Conservation (phyloP, 1,140 invertebrate genomes). For the Cherax destructor region DNA sequence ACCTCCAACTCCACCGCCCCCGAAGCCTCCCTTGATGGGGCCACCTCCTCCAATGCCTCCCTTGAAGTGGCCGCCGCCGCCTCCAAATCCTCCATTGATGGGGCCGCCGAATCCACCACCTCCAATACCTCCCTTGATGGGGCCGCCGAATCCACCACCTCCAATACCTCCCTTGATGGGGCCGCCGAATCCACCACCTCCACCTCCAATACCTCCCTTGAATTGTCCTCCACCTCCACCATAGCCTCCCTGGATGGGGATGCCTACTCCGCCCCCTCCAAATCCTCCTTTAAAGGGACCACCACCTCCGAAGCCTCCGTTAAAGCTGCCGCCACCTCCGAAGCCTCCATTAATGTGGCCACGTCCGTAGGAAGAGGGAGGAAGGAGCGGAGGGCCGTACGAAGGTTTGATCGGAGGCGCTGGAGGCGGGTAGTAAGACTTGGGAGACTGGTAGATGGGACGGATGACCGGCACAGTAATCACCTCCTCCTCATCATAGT, state of each 20-base stretch:
- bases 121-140: background rate
- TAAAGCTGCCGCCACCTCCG: conserved; percentile 5
- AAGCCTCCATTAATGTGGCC: background rate
- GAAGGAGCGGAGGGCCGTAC: conserved; percentile 12
- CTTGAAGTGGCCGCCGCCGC: background rate
- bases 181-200: background rate
- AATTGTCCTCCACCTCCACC: conserved; percentile 26
- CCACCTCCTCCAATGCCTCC: conserved; percentile 4
- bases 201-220: background rate
- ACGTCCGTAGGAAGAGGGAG: conserved; percentile 8
- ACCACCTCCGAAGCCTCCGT: background rate
- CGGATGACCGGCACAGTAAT: conserved; percentile 6
- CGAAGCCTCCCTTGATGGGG: background rate
- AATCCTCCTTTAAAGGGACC: background rate
- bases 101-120: background rate
- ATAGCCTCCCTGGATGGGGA: background rate
- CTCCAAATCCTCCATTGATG: background rate
- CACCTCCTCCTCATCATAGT: background rate
- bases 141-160: background rate
- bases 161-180: background rate
- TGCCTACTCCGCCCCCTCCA: background rate
- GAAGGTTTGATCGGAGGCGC: conserved; percentile 3
- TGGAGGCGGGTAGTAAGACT: background rate
- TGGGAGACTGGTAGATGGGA: conserved; percentile 17
- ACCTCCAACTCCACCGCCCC: conserved; percentile 16